Evolutionary conservation across 2,888 invertebrate species (phyloP), one percentile per base, ranked within the genome.

Genomic region (Philonicus albiceps): DNA sequence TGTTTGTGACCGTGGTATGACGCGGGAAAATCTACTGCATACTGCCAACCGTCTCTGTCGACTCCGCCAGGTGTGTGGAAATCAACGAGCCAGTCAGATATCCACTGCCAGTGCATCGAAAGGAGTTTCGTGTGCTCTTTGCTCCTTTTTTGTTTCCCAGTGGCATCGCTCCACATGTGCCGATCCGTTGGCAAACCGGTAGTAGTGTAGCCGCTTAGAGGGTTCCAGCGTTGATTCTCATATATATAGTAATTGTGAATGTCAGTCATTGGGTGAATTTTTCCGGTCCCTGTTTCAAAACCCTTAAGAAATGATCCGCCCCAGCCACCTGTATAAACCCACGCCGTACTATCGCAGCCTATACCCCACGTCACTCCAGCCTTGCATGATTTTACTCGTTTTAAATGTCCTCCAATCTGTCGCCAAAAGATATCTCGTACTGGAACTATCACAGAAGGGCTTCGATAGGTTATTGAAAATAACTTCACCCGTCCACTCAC

Each of bases 211-310:
- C 98, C 98, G 88, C 96, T 96, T 3, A 98, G 94, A 0, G 98
- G 98, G 93, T 97, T 97, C 98, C 98, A 98, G 87, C 98, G 93
- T 92, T 98, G 98, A 91, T 98, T 98, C 93, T 98, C 98, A 91
- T 98, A 98, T 19, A 98, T 96, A 90, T 96, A 96, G 91, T 97
- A 97, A 89, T 95, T 96, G 91, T 97, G 96, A 13, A 96, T 96
- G 91, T 98, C 98, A 19, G 95, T 94, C 96, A 97, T 97, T 4
- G 95, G 91, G 91, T 96, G 94, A 73, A 95, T 94, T 88, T 94
- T 94, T 34, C 93, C 93, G 87, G 93, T 94, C 89, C 94, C 93
- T 19, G 93, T 93, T 87, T 93, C 94, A 19, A 94, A 89, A 0
- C 94, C 96, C 93, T 96, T 96, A 5, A 96, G 93, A 89, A 95